Base-by-base conservation (phyloP, 37 sponge, comb jelly and placozoan genomes). In the Agelas oroides region DNA sequence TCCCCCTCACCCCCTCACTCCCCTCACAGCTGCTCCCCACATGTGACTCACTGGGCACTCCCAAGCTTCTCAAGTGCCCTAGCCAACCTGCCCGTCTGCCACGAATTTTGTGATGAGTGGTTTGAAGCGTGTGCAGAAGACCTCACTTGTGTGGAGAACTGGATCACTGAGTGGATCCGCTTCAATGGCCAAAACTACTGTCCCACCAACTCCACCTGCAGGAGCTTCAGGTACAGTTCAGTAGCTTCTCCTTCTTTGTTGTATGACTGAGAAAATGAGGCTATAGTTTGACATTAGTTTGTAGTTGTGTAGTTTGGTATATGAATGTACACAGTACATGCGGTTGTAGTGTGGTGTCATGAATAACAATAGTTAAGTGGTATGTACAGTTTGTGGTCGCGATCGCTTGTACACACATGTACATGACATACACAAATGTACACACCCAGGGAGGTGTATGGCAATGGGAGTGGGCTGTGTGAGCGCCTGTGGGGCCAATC, bases 1-100 rank as follows among this genome's bases (percentile, higher is more conserved):
- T n/a, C n/a, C n/a, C n/a, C n/a, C n/a, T n/a, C n/a, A n/a, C n/a
- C n/a, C n/a, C n/a, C n/a, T n/a, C n/a, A n/a, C n/a, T n/a, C n/a
- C n/a, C n/a, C n/a, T n/a, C n/a, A 66, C 76, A 79, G 92, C 13
- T 92, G 92, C 68, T 86, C 87, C 19, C 92, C 92, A 31, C 70
- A 92, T 75, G 76, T 87, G 17, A 80, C 88, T 20, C 88, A 92
- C 71, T 92, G 87, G 82, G 62, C 53, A 0, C 25, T 19, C 24
- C 40, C 18, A 1, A 53, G 46, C 53, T 92, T 72, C 67, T 64
- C 81, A 11, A 79, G 83, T 71, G 84, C 93, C 28, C 52, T 92
- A n/a, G 73, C 32, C 46, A 23, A 61, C 38, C 69, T 88, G 2
- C 93, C 93, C 5, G 63, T 92, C 17, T 92, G 93, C 65, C 30